These are phyloP conservation scores for Sarcophaga carnaria DNA, from an alignment of 2,888 invertebrate species.

Conservation along the genomic window DNA sequence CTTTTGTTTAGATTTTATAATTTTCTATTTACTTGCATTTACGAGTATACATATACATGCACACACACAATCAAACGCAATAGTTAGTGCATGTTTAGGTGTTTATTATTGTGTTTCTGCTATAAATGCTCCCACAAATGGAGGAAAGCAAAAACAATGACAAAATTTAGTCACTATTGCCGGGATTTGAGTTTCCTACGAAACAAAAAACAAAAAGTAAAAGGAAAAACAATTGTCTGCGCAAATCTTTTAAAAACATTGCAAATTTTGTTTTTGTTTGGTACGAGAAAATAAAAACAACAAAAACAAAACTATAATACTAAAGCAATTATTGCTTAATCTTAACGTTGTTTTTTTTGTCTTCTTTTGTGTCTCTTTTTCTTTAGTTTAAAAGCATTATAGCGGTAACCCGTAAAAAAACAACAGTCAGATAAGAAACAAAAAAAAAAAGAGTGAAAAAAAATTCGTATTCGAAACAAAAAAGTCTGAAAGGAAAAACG, in stretches of 20 bases:
- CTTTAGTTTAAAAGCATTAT: slow-evolving; percentile 41
- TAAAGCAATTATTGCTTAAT: slow-evolving; percentile 67
- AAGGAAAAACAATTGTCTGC: neutral
- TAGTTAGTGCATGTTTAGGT: too few relatives aligned
- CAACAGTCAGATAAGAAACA: too few relatives aligned
- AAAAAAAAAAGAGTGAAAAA: too few relatives aligned
- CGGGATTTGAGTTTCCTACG: neutral
- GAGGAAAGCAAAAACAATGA: neutral
- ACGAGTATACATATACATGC: too few relatives aligned
- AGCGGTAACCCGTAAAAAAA: neutral
- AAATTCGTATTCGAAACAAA: slow-evolving; percentile 10
- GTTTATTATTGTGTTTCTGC: too few relatives aligned
- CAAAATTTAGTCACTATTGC: neutral
- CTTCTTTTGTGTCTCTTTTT: slow-evolving; percentile 32
- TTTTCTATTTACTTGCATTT: slow-evolving; percentile 26
- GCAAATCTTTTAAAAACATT: neutral
- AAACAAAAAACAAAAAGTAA: neutral
- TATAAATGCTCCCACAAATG: too few relatives aligned
- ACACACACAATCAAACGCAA: neutral
- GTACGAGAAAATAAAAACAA: neutral
- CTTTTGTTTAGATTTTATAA: slow-evolving; percentile 31
- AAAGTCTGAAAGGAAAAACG: slow-evolving; percentile 53
- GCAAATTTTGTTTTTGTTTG: neutral
- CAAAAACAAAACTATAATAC: slow-evolving; percentile 25
- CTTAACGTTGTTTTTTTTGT: slow-evolving; percentile 46